These are phyloP conservation scores for Chironomus striatipennis DNA, from an alignment of 1,140 invertebrate genomes.

Conservation along the genomic window DNA sequence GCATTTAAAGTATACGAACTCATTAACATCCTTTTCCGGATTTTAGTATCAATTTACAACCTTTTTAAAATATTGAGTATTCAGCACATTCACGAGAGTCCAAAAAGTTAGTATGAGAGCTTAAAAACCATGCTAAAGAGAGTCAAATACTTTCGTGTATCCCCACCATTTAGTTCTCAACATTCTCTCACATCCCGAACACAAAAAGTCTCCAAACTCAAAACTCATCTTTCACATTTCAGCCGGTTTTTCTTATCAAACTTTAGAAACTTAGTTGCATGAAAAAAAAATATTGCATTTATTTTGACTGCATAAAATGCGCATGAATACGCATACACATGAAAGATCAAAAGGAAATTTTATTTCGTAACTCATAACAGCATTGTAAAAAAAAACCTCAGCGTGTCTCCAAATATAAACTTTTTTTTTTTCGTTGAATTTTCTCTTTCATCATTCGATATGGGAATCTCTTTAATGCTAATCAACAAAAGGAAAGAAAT, in stretches of 20 bases:
- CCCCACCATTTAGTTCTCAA: neutral
- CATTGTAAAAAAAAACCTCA: too few species aligned
- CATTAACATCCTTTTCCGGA: too few species aligned
- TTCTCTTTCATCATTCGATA: neutral
- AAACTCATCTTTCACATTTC: neutral
- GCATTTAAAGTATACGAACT: too few species aligned
- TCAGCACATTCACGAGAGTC: neutral
- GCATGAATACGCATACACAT: slow-evolving; percentile 12
- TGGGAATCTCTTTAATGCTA: neutral
- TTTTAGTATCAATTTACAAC: too few species aligned
- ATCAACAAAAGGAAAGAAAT: neutral
- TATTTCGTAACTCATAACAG: too few species aligned
- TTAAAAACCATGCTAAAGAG: neutral
- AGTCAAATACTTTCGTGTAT: neutral
- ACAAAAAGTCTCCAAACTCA: neutral
- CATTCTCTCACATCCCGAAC: neutral
- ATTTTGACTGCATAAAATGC: neutral
- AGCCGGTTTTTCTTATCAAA: slow-evolving; percentile 3
- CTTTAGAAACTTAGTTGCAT: neutral
- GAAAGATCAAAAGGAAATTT: neutral
- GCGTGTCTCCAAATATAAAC: too few species aligned
- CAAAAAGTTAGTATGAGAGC: neutral
- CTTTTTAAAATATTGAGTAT: too few species aligned
- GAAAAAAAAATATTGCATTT: neutral
- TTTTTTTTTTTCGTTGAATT: neutral